Base-by-base conservation (phyloP, 2,797 vertebrate species). In the Argyrosomus regius region DNA sequence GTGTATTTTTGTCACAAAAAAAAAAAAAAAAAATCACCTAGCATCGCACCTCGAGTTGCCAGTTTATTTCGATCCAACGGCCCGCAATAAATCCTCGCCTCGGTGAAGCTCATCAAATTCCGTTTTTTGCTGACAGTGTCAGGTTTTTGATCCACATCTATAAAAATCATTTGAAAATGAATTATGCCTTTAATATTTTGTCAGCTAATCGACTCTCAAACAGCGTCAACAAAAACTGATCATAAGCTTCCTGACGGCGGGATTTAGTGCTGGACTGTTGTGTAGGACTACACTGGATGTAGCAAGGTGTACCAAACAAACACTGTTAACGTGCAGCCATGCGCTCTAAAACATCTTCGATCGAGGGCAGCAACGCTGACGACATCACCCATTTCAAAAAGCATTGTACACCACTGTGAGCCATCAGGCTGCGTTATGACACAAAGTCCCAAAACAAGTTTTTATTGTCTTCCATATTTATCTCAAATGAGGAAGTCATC, bases 381-480 rank as follows among this genome's bases (percentile, higher is more conserved):
- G 31, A 72, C 13, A 35, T 1, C 46, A 13, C 12, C 4, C 2
- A 24, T 26, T 79, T 20, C 2, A 11, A 41, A 74, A 79, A 24
- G 39, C 18, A 54, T 18, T 16, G 4, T 35, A 76, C 31, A 73
- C n/a, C 60, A 67, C n/a, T 17, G 26, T 22, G 39, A 58, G 6
- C 74, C 6, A 11, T 24, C 39, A 58, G 63, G 43, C 20, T 41
- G n/a, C 26, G 8, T 14, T n/a, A 57, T 49, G 50, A 53, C 17
- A 67, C 17, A 6, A 6, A 2, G 12, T 73, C 59, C 71, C 71
- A 82, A 77, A 84, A 75, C 59, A 79, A 7, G 54, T 78, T 90
- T 90, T 92, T 90, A 90, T 88, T 91, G 62, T 54, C 81, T 82
- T 89, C 83, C 75, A 58, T 65, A 76, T 82, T 86, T 61, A 62